phyloP scores from a whole-genome alignment of 1,140 invertebrate species.

The Tyrophagus putrescentiae region DNA sequence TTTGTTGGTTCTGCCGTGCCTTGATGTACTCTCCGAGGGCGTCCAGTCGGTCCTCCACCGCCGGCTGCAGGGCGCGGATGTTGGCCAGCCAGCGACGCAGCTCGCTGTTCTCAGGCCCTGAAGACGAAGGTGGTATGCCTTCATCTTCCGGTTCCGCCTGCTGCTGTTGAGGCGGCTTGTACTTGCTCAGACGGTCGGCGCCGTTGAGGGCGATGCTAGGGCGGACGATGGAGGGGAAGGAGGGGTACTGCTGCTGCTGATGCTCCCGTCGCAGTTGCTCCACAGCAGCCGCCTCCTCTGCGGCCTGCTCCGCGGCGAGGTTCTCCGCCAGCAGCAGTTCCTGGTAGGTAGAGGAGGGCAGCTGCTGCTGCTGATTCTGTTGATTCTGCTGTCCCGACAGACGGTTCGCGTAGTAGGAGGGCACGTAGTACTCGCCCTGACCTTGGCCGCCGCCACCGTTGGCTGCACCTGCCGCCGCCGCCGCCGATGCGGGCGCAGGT shows the following conservation, averaged over 20 bases:
- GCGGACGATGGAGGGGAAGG: not conserved
- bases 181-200: not conserved
- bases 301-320: too few species aligned
- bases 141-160: too few species aligned
- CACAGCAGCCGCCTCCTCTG: too few species aligned
- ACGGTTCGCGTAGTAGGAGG: not conserved
- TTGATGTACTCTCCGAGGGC: not conserved
- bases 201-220: conserved; percentile 1
- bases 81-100: not conserved
- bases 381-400: not conserved
- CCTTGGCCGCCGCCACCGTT: not conserved
- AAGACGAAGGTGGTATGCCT: too few species aligned
- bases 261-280: too few species aligned
- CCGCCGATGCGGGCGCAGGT: too few species aligned
- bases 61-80: not conserved
- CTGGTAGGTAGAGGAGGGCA: not conserved
- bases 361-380: not conserved
- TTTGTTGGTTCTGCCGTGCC: not conserved
- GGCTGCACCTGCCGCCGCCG: too few species aligned
- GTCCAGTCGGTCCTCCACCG: not conserved
- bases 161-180: too few species aligned
- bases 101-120: not conserved
- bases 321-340: too few species aligned
- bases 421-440: not conserved
- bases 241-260: not conserved